Conservation (phyloP, 2,113 vertebrate species). For the Ranitomeya imitator region DNA sequence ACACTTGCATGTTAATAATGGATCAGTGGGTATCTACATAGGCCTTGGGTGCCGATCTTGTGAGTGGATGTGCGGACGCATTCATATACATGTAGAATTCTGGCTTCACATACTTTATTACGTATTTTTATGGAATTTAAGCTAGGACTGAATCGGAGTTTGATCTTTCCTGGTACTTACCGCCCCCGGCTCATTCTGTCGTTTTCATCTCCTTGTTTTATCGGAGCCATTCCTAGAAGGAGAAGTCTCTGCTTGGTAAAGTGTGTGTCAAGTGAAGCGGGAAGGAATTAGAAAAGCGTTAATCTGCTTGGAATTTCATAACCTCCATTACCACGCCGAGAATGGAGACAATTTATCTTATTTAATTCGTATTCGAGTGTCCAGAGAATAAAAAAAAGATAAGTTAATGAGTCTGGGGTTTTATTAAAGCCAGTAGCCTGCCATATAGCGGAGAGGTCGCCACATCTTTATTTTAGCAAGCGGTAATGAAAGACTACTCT, state of each 20-base stretch:
- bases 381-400: slow-evolving; percentile 27
- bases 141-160: background rate
- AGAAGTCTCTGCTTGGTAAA: background rate
- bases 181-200: background rate
- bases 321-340: background rate
- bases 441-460: background rate
- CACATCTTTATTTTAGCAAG: background rate
- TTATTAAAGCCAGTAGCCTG: background rate
- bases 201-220: background rate
- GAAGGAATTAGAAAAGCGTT: slow-evolving; percentile 32
- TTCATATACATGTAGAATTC: too few species aligned
- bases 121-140: too few species aligned
- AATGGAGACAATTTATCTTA: slow-evolving; percentile 36
- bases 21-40: too few species aligned
- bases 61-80: too few species aligned
- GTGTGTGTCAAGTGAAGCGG: background rate
- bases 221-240: slow-evolving; percentile 7
- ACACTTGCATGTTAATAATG: too few species aligned
- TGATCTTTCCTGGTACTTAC: background rate
- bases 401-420: slow-evolving; percentile 19
- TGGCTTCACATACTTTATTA: too few species aligned
- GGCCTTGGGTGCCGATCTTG: too few species aligned
- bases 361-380: slow-evolving; percentile 18
- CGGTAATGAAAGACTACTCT: background rate
- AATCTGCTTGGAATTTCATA: slow-evolving; percentile 42